Evolutionary conservation across 2,888 invertebrate genomes (phyloP), one percentile per base, ranked within the genome.

Genomic region (Hylaea fasciaria): DNA sequence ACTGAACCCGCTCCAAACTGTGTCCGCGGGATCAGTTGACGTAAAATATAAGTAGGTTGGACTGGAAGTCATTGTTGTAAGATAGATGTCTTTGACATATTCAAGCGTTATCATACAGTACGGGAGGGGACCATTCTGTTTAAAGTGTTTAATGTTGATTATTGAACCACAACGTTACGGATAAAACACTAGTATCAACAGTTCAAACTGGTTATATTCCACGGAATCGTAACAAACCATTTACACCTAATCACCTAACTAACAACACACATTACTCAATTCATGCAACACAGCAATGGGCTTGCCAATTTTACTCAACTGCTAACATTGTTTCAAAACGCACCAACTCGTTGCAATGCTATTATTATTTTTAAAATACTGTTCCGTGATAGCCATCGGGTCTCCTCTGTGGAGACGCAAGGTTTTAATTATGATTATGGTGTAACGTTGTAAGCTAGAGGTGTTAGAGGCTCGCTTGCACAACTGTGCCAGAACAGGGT

Each of bases 351-450:
- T 13, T 13, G 39, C 28, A 53, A 45, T 41, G 29, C 35, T 43
- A 22, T n/a, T 50, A 14, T 41, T 16, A 49, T 50, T 56, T 56
- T 62, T 29, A 32, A 47, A 51, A 56, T 43, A 52, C 39, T 28
- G 43, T 55, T 47, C 29, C 44, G 39, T 40, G 52, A 43, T 57
- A 57, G 47, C 43, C 45, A 16, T 52, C 48, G 48, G 29, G 56
- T 13, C 48, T 47, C 51, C 51, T 51, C 61, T 48, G 29, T 40
- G 13, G 51, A 62, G 61, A 52, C 61, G 61, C 61, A 62, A 62
- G 32, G 44, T 43, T 43, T 61, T 61, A 61, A 62, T 61, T 61
- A 56, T 56, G 56, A 52, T 50, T 22, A 41, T 62, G 61, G 56
- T 40, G 61, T 44, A 62, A 62, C 37, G 47, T 39, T 10, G 52